Evolutionary conservation across 2,888 invertebrate genomes (phyloP).

Genomic region (Acrobasis consociella): DNA sequence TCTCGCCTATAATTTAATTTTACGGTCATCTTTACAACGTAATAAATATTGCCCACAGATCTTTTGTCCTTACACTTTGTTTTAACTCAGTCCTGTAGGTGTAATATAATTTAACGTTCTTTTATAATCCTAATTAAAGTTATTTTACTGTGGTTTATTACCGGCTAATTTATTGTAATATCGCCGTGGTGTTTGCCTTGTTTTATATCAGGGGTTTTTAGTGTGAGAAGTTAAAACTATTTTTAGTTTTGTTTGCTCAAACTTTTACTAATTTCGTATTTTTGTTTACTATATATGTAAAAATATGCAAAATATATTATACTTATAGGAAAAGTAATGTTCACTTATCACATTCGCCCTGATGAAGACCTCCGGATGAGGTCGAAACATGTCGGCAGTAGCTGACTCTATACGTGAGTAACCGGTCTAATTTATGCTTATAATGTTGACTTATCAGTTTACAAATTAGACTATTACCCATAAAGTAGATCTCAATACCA

Average conservation of each 20-base stretch:
- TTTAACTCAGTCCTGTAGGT: conserved; percentile 21
- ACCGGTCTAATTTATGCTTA: no score
- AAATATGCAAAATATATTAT: no score
- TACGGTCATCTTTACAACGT: conserved; percentile 59
- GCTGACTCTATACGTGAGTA: no score
- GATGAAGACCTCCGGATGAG: no score
- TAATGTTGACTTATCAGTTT: no score
- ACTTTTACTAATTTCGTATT: no score
- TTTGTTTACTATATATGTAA: no score
- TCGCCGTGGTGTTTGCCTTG: conserved; percentile 8
- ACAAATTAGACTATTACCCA: no score
- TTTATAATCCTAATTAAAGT: conserved; percentile 24
- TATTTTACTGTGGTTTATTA: conserved; percentile 23
- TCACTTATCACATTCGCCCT: no score
- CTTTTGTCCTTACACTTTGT: conserved; percentile 38
- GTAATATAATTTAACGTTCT: conserved; percentile 22
- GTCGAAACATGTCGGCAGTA: no score
- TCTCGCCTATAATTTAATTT: conserved; percentile 64
- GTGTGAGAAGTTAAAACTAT: background rate
- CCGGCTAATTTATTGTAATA: conserved; percentile 24
- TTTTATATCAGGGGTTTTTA: background rate
- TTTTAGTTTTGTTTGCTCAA: background rate
- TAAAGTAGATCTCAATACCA: no score
- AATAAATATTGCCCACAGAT: conserved; percentile 48
- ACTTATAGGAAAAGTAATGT: no score